Evolutionary conservation across 1,140 invertebrate species (phyloP), one percentile per base, ranked within the genome.

Genomic region (Leptinotarsa defecta): DNA sequence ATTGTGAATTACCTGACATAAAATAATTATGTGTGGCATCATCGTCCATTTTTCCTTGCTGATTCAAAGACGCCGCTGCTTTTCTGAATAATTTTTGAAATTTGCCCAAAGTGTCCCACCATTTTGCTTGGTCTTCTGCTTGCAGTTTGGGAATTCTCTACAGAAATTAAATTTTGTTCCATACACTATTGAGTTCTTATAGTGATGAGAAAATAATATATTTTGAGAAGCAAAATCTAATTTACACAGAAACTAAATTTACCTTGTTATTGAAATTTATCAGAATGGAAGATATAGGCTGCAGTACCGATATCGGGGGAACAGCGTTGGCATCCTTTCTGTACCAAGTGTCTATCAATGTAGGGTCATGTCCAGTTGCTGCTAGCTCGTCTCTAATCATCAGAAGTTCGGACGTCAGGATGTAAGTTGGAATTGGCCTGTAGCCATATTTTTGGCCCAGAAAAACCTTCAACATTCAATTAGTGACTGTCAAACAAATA

Each of bases 211-310:
- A 43, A 43, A 43, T 43, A 3, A 43, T n/a, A n/a, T 24, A 69
- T 69, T 5, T 24, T 17, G 6, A 6, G 24, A 27, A 19, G 2
- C 2, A 24, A 27, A 19, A 48, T 68, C 5, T 13, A n/a, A 19
- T 48, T 17, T 13, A 6, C 3, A 43, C 8, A 43, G 2, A 43
- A 43, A 43, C 8, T 17, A 52, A 3, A 43, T 11, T 11, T 43
- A 97, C 96, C 91, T 99, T 99, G 82, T 99, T 99, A 84, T 98
- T 99, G 83, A 99, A 99, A 85, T 99, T 98, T 76, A 97, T 92
- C 8, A 98, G 87, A 83, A 99, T 98, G 1, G 97, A 98, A 5
- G 96, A 98, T 77, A 99, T 99, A 1, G 97, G 97, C 83, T 99
- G 97, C 1, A 99, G 87, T 24, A 98, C 93, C 34, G 95, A 98